Base-by-base conservation (phyloP, 2,888 invertebrate genomes). In the Drosophila melanosoma region DNA sequence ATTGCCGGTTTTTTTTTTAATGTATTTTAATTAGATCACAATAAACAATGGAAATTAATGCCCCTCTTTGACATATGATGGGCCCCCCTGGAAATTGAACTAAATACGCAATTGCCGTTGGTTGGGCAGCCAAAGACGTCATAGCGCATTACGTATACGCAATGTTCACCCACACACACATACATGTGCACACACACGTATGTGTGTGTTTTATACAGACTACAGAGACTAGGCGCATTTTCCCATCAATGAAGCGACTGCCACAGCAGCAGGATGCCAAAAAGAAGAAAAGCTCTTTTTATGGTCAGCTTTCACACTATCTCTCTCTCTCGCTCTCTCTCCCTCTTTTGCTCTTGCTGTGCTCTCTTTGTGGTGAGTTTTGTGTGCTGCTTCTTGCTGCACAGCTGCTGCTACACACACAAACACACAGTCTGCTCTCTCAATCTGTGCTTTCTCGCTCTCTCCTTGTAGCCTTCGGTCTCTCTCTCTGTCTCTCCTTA, bases 111-210 rank as follows among this genome's bases (percentile, higher is more conserved):
- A 62, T 78, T 66, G 74, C 64, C 33, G 33, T 40, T 53, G 35
- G 36, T 33, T 53, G 35, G 49, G 36, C 77, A 38, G 59, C 64
- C 74, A 88, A 83, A 88, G 89, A 90, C 85, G 85, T 86, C 90
- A 86, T 79, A 87, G 76, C 80, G 61, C 76, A 87, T 89, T 89
- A 86, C 90, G 90, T 86, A 90, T 90, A 89, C 85, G 85, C 69
- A 85, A 59, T 20, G 72, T 59, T 63, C 12, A 40, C 45, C 45
- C 23, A 15, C 20, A 42, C 67, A 48, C 66, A 26, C 12, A 56
- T 17, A 48, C n/a, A 53, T 20, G 49, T 23, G 33, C 11, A 33
- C 6, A 20, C 7, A 20, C 23, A 12, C 0, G 40, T 12, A 26
- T 36, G 36, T 56, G 29, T 56, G 6, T 57, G 51, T 57, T 40